Evolutionary conservation across 2,113 vertebrate species (phyloP).

Genomic region (Pampusana beccarii): DNA sequence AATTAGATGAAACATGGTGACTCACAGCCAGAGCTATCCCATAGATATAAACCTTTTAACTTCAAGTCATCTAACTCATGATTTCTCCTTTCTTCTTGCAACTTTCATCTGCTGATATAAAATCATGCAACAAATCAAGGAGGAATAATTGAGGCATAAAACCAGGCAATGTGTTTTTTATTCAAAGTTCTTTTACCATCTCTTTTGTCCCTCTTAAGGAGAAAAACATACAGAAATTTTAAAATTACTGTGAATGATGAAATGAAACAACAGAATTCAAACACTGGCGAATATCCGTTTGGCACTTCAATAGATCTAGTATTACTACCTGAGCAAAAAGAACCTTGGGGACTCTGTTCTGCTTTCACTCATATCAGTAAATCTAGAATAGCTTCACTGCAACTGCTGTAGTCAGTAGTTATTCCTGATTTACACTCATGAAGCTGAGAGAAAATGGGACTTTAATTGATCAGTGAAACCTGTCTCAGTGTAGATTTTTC

Average conservation of each 20-base stretch:
- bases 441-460: background rate
- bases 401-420: slow-evolving; percentile 21
- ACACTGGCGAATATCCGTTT: slow-evolving; percentile 9
- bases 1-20: background rate
- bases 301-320: slow-evolving; percentile 51
- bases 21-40: background rate
- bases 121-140: background rate
- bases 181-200: background rate
- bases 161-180: background rate
- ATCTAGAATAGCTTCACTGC: slow-evolving; percentile 4
- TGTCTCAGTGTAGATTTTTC: slow-evolving; percentile 64
- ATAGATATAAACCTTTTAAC: background rate
- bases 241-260: background rate
- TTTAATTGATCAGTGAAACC: slow-evolving; percentile 69
- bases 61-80: background rate
- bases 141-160: background rate
- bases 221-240: background rate
- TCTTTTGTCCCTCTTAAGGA: background rate
- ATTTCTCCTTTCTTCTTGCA: background rate
- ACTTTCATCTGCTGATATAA: background rate
- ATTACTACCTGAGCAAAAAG: slow-evolving; percentile 46
- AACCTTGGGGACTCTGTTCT: background rate
- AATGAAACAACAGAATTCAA: slow-evolving; percentile 17
- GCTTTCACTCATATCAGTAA: background rate
- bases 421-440: slow-evolving; percentile 43